These are phyloP conservation scores for Scleropages formosus DNA, from an alignment of 2,797 vertebrate species.

Conservation along the genomic window DNA sequence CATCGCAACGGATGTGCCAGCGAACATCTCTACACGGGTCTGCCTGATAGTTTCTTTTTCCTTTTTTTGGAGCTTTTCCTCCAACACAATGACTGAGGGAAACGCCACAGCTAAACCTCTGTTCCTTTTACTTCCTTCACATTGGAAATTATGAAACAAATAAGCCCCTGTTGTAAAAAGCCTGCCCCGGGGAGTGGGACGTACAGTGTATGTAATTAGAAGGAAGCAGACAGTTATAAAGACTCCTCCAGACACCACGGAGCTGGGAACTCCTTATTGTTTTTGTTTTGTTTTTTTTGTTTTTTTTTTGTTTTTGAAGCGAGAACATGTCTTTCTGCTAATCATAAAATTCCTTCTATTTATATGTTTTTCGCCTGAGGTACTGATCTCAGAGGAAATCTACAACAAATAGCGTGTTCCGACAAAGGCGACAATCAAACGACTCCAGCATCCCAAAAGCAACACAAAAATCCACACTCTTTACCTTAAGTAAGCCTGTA, in stretches of 20 bases:
- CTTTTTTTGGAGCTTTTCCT: neutral
- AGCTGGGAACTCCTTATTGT: too few relatives aligned
- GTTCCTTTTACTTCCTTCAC: neutral
- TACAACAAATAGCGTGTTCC: conserved; percentile 13
- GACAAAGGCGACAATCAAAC: conserved; percentile 46
- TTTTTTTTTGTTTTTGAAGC: conserved; percentile 12
- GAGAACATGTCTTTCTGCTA: neutral
- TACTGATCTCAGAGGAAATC: conserved; percentile 23
- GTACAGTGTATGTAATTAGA: neutral
- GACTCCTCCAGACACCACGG: neutral
- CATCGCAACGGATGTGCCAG: conserved; percentile 14
- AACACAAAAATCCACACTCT: too few relatives aligned
- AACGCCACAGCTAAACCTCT: neutral
- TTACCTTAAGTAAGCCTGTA: too few relatives aligned
- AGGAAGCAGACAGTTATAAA: neutral
- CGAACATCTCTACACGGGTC: conserved; percentile 5
- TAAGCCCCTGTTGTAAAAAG: neutral
- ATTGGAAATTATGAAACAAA: neutral
- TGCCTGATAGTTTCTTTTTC: neutral
- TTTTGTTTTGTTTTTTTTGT: conserved; percentile 8
- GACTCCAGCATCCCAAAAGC: conserved; percentile 24
- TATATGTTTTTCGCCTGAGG: conserved; percentile 22
- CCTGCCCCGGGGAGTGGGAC: neutral
- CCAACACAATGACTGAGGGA: neutral
- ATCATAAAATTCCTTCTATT: conserved; percentile 26